Evolutionary conservation across 1,140 invertebrate genomes (phyloP).

Genomic region (Lepidotrigona ventralis): DNA sequence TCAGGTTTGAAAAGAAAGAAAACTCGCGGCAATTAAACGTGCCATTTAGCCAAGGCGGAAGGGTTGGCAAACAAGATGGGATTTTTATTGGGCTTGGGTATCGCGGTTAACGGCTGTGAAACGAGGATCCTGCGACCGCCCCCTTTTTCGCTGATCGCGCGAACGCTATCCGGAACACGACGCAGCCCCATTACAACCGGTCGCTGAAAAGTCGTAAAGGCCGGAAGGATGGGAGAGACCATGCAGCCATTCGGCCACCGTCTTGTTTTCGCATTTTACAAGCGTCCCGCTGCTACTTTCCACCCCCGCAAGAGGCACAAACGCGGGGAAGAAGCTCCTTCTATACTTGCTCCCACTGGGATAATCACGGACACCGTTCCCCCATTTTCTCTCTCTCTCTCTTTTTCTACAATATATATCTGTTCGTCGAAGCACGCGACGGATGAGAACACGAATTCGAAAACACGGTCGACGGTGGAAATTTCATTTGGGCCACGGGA

Average conservation of each 20-base stretch:
- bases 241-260: constrained; percentile 39
- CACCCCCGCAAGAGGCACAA: neutral
- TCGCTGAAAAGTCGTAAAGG: constrained; percentile 58
- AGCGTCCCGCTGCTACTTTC: constrained; percentile 44
- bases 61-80: constrained; percentile 79
- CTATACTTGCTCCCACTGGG: constrained; percentile 62
- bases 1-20: too few species aligned
- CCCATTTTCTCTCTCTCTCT: constrained; percentile 48
- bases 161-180: constrained; percentile 47
- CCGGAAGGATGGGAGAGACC: neutral
- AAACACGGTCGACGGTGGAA: neutral
- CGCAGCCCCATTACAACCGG: constrained; percentile 51
- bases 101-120: constrained; percentile 79
- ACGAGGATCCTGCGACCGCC: constrained; percentile 55
- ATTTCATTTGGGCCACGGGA: constrained; percentile 27
- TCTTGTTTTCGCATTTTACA: constrained; percentile 63
- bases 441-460: constrained; percentile 4
- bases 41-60: constrained; percentile 67
- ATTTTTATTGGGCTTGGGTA: constrained; percentile 75
- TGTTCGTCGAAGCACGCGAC: neutral
- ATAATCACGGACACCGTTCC: constrained; percentile 72
- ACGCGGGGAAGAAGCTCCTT: neutral
- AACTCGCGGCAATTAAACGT: constrained; percentile 73
- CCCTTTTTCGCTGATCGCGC: constrained; percentile 41
- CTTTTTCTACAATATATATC: neutral